Percentiles rank a stretch among this genome's conserved stretches.
These are phyloP conservation scores for Notolabrus celidotus DNA, from an alignment of 2,797 vertebrate species.

Conservation along the genomic window DNA sequence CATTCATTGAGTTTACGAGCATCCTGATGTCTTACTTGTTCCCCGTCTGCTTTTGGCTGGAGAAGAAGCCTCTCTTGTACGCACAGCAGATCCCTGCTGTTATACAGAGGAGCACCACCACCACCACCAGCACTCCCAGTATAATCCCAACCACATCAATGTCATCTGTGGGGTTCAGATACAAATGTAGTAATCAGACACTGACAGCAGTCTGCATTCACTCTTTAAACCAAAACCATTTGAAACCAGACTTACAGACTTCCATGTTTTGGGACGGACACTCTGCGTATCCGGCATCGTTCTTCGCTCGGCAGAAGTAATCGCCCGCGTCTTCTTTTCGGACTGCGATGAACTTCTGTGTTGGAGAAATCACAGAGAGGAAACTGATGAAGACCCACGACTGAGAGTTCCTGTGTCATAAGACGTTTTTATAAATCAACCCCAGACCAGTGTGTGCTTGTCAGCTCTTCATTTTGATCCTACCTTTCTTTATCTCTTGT, in stretches of 20 bases:
- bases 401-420: not conserved
- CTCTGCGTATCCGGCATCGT: conserved; percentile 90
- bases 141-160: conserved; percentile 92
- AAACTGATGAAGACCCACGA: not conserved
- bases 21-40: conserved; percentile 87
- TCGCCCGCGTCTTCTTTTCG: conserved; percentile 93
- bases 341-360: conserved; percentile 91
- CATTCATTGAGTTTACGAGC: not conserved
- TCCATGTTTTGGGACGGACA: conserved; percentile 93
- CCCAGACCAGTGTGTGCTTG: too few relatives aligned
- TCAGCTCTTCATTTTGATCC: too few relatives aligned
- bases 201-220: not conserved
- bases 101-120: conserved; percentile 90
- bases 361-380: conserved; percentile 14
- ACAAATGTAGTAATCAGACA: not conserved
- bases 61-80: conserved; percentile 94
- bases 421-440: too few relatives aligned
- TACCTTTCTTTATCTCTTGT: too few relatives aligned
- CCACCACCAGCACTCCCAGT: conserved; percentile 93
- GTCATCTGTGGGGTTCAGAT: conserved; percentile 87
- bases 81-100: conserved; percentile 95
- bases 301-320: conserved; percentile 94
- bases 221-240: too few relatives aligned
- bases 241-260: conserved; percentile 98
- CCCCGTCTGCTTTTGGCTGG: conserved; percentile 87